Evolutionary conservation across 2,888 invertebrate species (phyloP).

Genomic region (Lasioglossum malachurum): DNA sequence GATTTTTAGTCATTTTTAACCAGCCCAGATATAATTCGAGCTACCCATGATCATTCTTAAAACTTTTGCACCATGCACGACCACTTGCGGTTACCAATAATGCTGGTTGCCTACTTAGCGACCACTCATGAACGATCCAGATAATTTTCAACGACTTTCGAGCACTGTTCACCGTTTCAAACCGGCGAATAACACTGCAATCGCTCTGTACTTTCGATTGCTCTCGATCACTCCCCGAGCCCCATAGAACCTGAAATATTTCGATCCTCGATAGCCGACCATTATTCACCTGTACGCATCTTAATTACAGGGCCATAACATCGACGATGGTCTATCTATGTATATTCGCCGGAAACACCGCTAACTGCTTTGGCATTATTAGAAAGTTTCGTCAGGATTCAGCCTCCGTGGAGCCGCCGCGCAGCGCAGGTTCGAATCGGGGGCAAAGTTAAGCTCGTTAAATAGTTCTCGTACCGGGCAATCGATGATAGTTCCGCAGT

Average conservation of each 20-base stretch:
- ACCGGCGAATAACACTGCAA: background rate
- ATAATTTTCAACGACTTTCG: background rate
- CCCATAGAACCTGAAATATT: background rate
- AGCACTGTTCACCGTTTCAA: background rate
- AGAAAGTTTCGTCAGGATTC: constrained; percentile 71
- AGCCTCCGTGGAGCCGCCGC: constrained; percentile 20
- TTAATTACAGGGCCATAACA: constrained; percentile 33
- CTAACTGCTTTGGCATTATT: constrained; percentile 76
- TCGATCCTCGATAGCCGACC: constrained; percentile 39
- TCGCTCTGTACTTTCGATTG: background rate
- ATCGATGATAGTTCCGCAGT: constrained; percentile 69
- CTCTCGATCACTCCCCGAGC: background rate
- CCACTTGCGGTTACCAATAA: background rate
- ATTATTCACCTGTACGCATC: constrained; percentile 54
- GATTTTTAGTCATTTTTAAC: no score
- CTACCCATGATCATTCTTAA: no score
- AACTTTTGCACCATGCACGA: background rate
- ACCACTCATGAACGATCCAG: background rate
- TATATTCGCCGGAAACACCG: constrained; percentile 67
- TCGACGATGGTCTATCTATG: constrained; percentile 41
- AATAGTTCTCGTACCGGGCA: constrained; percentile 72
- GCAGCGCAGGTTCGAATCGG: constrained; percentile 44
- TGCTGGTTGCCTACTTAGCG: background rate
- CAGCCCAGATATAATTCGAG: no score
- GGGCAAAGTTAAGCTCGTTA: constrained; percentile 76